Conservation (phyloP, 2,113 vertebrate genomes). For the Coracopsis vasa region DNA sequence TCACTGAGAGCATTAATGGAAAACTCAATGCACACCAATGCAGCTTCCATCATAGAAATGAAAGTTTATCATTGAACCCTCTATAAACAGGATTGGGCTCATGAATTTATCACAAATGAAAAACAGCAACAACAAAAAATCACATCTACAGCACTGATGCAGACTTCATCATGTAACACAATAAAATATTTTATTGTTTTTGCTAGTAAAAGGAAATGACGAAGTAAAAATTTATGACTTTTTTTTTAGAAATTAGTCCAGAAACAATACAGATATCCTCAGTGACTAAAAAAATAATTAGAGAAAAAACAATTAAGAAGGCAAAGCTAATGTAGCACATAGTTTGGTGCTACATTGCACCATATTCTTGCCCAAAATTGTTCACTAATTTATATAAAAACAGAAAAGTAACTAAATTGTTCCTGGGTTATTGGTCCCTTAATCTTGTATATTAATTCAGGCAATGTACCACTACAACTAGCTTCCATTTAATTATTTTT, state of each 20-base stretch:
- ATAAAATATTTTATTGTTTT: not conserved
- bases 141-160: not conserved
- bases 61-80: not conserved
- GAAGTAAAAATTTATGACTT: not conserved
- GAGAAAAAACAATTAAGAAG: not conserved
- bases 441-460: constrained; percentile 72
- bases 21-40: not conserved
- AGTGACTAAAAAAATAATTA: not conserved
- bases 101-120: not conserved
- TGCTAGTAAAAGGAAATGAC: not conserved
- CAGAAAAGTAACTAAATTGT: constrained; percentile 53
- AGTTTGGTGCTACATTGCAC: not conserved
- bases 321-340: constrained; percentile 3
- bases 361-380: not conserved
- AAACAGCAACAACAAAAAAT: not conserved
- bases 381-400: constrained; percentile 50
- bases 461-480: constrained; percentile 54
- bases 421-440: constrained; percentile 67
- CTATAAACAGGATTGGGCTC: not conserved
- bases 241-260: constrained; percentile 4
- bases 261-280: not conserved
- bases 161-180: not conserved
- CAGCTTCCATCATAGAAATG: not conserved
- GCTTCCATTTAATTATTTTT: constrained; percentile 71
- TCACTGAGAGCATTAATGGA: not conserved